Conservation (phyloP, 64 coral and sea anemone genomes). For the Montipora foliosa region DNA sequence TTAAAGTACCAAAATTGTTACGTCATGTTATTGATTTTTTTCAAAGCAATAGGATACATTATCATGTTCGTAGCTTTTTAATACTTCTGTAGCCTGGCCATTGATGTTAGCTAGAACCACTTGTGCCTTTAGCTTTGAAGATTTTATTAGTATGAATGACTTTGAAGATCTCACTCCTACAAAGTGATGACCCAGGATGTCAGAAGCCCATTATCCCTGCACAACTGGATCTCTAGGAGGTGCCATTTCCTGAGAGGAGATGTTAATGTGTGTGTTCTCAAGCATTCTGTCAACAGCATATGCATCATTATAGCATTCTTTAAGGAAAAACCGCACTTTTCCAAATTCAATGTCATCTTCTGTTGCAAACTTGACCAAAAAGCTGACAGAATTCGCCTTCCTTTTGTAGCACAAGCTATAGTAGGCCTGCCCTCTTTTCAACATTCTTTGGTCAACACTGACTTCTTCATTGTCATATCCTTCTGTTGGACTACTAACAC, state of each 20-base stretch:
- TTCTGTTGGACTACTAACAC: slow-evolving; percentile 41
- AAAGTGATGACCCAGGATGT: slow-evolving; percentile 34
- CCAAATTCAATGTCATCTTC: slow-evolving; percentile 25
- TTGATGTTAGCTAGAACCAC: slow-evolving; percentile 44
- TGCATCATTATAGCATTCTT: slow-evolving; percentile 43
- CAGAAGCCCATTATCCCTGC: slow-evolving; percentile 41
- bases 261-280: slow-evolving; percentile 11
- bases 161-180: neutral
- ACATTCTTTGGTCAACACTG: slow-evolving; percentile 27
- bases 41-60: neutral
- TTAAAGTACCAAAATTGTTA: neutral
- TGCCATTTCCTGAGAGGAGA: slow-evolving; percentile 25
- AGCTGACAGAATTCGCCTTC: slow-evolving; percentile 48
- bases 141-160: slow-evolving; percentile 34
- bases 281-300: slow-evolving; percentile 56
- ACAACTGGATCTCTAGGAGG: slow-evolving; percentile 56
- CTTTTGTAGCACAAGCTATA: slow-evolving; percentile 32
- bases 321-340: slow-evolving; percentile 45
- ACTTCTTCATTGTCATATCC: slow-evolving; percentile 34
- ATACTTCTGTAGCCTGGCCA: slow-evolving; percentile 45
- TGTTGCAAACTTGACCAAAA: slow-evolving; percentile 35
- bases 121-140: slow-evolving; percentile 15
- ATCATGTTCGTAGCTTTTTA: slow-evolving; percentile 63
- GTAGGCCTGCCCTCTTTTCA: slow-evolving; percentile 43
- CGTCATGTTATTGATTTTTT: neutral